Conservation (phyloP, 1,140 invertebrate species). For the Drosophila azteca region DNA sequence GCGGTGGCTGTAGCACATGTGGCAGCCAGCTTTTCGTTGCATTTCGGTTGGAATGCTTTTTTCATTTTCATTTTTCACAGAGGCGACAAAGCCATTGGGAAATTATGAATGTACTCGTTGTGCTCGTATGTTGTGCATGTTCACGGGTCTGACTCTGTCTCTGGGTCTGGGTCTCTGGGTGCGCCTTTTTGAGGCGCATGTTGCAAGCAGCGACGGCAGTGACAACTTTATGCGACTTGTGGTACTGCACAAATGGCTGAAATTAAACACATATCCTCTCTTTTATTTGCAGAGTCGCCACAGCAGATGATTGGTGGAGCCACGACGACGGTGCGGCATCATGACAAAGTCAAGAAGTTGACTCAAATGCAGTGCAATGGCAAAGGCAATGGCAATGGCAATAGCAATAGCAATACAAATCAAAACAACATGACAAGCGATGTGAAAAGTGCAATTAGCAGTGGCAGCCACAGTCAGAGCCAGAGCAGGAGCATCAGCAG, state of each 20-base stretch:
- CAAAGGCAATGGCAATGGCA: constrained; percentile 71
- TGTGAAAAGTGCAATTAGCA: constrained; percentile 81
- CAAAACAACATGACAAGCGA: constrained; percentile 82
- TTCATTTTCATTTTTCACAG: constrained; percentile 36
- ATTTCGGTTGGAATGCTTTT: constrained; percentile 30
- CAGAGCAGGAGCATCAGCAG: constrained; percentile 25
- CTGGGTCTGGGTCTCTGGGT: constrained; percentile 14
- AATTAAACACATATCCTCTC: constrained; percentile 30
- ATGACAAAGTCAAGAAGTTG: constrained; percentile 73
- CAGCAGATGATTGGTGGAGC: constrained; percentile 34
- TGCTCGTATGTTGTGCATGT: no score
- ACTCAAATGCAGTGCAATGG: constrained; percentile 76
- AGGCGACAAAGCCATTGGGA: constrained; percentile 45
- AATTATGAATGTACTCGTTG: constrained; percentile 24
- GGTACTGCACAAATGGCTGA: constrained; percentile 20
- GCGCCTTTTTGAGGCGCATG: constrained; percentile 40
- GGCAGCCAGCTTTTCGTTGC: constrained; percentile 25
- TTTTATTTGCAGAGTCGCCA: constrained; percentile 52
- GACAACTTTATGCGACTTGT: constrained; percentile 59
- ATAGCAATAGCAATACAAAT: constrained; percentile 67
- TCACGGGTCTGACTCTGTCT: not conserved
- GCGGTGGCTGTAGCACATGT: constrained; percentile 47
- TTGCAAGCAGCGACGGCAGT: constrained; percentile 34
- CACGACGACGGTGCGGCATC: constrained; percentile 44
- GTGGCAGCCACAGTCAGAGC: constrained; percentile 44